These are phyloP conservation scores for Therioaphis trifolii DNA, from an alignment of 2,888 invertebrate species.

Conservation along the genomic window DNA sequence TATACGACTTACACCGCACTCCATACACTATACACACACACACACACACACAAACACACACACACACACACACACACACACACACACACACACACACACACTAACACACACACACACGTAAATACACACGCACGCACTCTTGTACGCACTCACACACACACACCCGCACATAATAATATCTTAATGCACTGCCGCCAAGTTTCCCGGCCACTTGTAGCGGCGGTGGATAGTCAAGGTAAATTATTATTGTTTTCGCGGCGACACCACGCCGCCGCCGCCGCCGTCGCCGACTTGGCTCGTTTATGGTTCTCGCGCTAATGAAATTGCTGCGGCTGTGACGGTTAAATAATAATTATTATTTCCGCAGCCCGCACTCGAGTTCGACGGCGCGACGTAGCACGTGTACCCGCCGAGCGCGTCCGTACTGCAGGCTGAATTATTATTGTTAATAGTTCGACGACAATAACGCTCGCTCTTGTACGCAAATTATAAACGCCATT, in stretches of 20 bases:
- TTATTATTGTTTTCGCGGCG: slow-evolving; percentile 40
- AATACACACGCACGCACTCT: background rate
- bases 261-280: background rate
- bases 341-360: slow-evolving; percentile 26
- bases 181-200: slow-evolving; percentile 29
- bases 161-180: too few relatives aligned
- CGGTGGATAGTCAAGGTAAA: background rate
- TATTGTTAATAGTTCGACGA: too few relatives aligned
- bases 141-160: background rate
- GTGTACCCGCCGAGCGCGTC: too few relatives aligned
- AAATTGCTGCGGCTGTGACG: background rate
- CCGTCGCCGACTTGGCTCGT: background rate
- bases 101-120: too few relatives aligned
- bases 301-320: background rate
- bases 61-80: too few relatives aligned
- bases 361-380: background rate
- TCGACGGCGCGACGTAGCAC: background rate
- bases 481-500: too few relatives aligned
- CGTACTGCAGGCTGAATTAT: too few relatives aligned
- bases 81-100: too few relatives aligned
- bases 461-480: too few relatives aligned
- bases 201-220: slow-evolving; percentile 32
- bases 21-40: too few relatives aligned
- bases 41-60: too few relatives aligned
- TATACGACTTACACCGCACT: too few relatives aligned